Conservation (phyloP, 2,888 invertebrate genomes). For the Andrena minutula region DNA sequence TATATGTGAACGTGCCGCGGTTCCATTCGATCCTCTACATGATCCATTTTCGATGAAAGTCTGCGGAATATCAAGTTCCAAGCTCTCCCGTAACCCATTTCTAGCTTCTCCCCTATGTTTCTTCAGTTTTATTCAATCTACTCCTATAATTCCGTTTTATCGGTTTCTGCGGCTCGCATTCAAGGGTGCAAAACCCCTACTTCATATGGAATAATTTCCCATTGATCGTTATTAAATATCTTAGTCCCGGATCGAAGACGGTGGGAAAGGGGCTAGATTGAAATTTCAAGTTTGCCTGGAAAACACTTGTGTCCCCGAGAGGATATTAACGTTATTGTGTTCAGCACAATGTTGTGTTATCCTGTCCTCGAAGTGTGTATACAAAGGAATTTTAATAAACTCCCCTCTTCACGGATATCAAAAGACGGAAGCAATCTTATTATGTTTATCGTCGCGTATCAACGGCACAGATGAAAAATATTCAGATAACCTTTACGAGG, state of each 20-base stretch:
- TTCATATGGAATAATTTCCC: not conserved
- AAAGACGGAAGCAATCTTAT: conserved; percentile 47
- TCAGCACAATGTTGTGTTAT: not conserved
- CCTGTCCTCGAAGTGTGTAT: conserved; percentile 7
- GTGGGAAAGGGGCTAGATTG: not conserved
- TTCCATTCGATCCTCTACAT: conserved; percentile 62
- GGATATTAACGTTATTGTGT: not conserved
- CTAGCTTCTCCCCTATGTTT: conserved; percentile 20
- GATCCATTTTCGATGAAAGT: conserved; percentile 69
- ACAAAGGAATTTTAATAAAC: conserved; percentile 56
- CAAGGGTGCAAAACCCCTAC: not conserved
- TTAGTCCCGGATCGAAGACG: not conserved
- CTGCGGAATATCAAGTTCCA: conserved; percentile 65
- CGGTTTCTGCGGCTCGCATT: not conserved
- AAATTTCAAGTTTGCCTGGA: not conserved
- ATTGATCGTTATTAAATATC: no score
- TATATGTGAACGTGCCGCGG: conserved; percentile 36
- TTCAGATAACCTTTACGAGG: conserved; percentile 28
- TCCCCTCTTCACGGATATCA: conserved; percentile 24
- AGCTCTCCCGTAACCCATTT: conserved; percentile 53
- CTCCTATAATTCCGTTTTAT: not conserved
- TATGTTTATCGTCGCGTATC: conserved; percentile 58
- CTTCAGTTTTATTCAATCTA: conserved; percentile 34
- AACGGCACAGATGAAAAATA: conserved; percentile 37
- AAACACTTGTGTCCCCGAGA: not conserved